Conservation (phyloP, 35 echinoderm and acorn worm species). For the Eucidaris tribuloides region DNA sequence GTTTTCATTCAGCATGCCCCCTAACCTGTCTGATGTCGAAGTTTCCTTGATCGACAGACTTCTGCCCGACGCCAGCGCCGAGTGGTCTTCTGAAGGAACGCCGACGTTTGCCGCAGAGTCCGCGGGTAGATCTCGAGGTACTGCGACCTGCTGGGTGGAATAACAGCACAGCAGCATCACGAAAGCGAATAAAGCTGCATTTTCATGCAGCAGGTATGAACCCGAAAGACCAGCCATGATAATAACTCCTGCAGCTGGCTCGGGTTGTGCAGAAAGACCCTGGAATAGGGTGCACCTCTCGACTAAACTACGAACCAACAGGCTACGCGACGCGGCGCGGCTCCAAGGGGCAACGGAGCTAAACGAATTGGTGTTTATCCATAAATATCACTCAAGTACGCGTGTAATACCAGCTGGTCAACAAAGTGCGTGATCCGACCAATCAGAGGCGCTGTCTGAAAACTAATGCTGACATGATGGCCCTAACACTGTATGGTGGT, state of each 20-base stretch:
- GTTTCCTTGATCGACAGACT: neutral
- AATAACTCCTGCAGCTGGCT: conserved; percentile 8
- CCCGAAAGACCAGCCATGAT: neutral
- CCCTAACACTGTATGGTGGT: too few relatives aligned
- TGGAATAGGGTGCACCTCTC: neutral
- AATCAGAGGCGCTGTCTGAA: neutral
- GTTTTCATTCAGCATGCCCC: neutral
- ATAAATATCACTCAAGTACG: neutral
- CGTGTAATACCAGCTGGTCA: conserved; percentile 20
- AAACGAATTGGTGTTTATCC: neutral
- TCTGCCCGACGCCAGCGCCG: neutral
- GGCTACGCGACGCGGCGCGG: neutral
- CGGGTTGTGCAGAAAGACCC: neutral
- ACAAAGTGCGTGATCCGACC: conserved; percentile 6
- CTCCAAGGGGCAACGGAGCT: conserved; percentile 9
- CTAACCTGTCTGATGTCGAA: neutral
- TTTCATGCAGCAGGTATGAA: neutral
- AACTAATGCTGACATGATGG: neutral
- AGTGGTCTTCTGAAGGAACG: conserved; percentile 3
- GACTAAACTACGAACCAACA: neutral
- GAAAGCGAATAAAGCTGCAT: neutral
- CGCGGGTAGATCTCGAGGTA: neutral
- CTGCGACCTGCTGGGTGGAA: conserved; percentile 10
- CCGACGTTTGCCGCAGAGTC: neutral
- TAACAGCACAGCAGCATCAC: conserved; percentile 16